Base-by-base conservation (phyloP, 2,888 invertebrate species). In the Homarus gammarus region DNA sequence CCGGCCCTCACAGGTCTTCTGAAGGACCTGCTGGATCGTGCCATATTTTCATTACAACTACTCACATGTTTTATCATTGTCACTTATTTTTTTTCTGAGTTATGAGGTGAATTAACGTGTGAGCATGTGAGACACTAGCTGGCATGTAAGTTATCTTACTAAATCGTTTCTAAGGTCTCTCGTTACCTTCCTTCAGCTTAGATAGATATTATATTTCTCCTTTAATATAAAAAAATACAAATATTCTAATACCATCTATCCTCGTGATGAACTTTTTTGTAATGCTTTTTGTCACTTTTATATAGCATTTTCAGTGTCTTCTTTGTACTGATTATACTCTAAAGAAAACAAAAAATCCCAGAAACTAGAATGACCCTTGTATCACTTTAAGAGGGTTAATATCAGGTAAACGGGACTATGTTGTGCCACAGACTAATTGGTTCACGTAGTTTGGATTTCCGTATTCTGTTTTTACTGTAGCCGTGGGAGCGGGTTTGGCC, bases 381-480 rank as follows among this genome's bases (percentile, higher is more conserved):
- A 56, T 56, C 56, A 56, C 22, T 56, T 56, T n/a, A 10, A 22
- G 56, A 5, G 56, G 56, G 56, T n/a, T n/a, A 12, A 27, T 64
- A 27, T 22, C 27, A 64, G n/a, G 64, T 64, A 6, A 64, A 22
- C 64, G 64, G 64, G 27, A 64, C 64, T 64, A 64, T 27, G n/a
- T 64, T 64, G 27, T 22, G n/a, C 31, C 64, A 64, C 64, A 27
- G 64, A 64, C 27, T n/a, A 64, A 64, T 64, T 64, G 64, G 64
- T 64, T 64, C 64, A 64, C 44, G 78, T 79, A 79, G 78, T 79
- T 79, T 79, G 78, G 78, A 79, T 79, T 27, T 79, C 33, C 36
- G 78, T 79, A 36, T 79, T 79, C 36, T 79, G 78, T 79, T 79
- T 79, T 79, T 79, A 79, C 78, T 56, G 27, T 79, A 79, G 78